phyloP scores from a whole-genome alignment of 2,113 vertebrate genomes.

The Hippoglossus stenolepis region DNA sequence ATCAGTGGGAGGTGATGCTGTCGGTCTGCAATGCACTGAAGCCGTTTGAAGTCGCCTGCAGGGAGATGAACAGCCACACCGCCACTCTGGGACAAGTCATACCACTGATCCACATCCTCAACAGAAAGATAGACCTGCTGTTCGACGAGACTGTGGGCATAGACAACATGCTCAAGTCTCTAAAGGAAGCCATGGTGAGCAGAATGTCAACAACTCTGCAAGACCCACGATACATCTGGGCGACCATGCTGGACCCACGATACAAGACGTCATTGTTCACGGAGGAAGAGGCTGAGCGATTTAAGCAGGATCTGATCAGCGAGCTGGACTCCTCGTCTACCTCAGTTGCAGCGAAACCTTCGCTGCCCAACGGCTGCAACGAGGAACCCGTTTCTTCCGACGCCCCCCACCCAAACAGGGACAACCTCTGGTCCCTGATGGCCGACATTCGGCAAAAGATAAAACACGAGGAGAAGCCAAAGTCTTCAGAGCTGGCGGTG shows the following conservation, averaged over 20 bases:
- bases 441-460: slow-evolving; percentile 88
- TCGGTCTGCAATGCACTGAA: slow-evolving; percentile 95
- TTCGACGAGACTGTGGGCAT: slow-evolving; percentile 97
- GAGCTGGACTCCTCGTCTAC: slow-evolving; percentile 93
- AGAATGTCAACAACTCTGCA: slow-evolving; percentile 89
- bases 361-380: slow-evolving; percentile 85
- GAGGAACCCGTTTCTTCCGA: slow-evolving; percentile 79
- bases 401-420: slow-evolving; percentile 79
- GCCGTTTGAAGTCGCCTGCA: slow-evolving; percentile 93
- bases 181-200: slow-evolving; percentile 95
- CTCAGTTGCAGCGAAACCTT: slow-evolving; percentile 84
- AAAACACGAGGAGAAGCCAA: slow-evolving; percentile 86
- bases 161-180: slow-evolving; percentile 94
- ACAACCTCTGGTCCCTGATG: slow-evolving; percentile 95
- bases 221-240: slow-evolving; percentile 92
- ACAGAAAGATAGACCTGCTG: slow-evolving; percentile 93
- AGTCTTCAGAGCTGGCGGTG: slow-evolving; percentile 91
- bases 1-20: slow-evolving; percentile 98
- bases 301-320: slow-evolving; percentile 93
- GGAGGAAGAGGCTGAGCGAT: slow-evolving; percentile 94
- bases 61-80: slow-evolving; percentile 91
- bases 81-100: slow-evolving; percentile 96
- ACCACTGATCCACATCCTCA: slow-evolving; percentile 97
- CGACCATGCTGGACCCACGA: slow-evolving; percentile 95
- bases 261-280: slow-evolving; percentile 97